phyloP scores from a whole-genome alignment of 2,797 vertebrate species.

The Naso thynnoides region DNA sequence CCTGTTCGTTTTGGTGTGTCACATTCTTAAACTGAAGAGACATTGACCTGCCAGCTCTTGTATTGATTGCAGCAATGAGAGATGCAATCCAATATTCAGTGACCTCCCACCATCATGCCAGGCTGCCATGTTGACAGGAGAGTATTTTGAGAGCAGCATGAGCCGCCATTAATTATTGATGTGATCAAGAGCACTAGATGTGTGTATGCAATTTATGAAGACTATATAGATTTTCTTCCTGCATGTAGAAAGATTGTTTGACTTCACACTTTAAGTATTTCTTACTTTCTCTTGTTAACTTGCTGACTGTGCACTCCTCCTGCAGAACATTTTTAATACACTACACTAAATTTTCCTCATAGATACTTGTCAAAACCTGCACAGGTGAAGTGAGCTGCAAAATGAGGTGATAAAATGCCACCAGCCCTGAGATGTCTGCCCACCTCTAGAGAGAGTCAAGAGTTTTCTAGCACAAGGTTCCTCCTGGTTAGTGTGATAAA shows the following conservation, averaged over 20 bases:
- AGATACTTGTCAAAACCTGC: conserved; percentile 23
- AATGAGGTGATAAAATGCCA: conserved; percentile 22
- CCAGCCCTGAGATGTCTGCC: conserved; percentile 25
- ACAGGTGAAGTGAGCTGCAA: conserved; percentile 33
- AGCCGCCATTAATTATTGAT: conserved; percentile 76
- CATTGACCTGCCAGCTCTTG: conserved; percentile 60
- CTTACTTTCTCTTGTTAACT: not conserved
- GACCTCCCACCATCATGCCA: conserved; percentile 45
- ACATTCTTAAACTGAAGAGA: conserved; percentile 36
- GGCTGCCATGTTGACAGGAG: conserved; percentile 51
- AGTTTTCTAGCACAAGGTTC: conserved; percentile 38
- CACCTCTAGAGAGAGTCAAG: not conserved
- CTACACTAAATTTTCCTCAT: not conserved
- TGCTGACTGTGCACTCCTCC: not conserved
- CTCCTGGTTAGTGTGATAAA: conserved; percentile 21
- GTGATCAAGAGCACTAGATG: conserved; percentile 32
- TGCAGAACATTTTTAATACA: not conserved
- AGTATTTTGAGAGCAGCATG: conserved; percentile 72
- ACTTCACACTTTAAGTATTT: not conserved
- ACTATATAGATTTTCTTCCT: conserved; percentile 32
- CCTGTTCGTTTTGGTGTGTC: conserved; percentile 45
- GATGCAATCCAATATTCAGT: conserved; percentile 63
- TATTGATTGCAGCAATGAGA: conserved; percentile 65
- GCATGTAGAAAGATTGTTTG: not conserved
- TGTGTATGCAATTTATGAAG: conserved; percentile 33